These are phyloP conservation scores for Clarias batrachus DNA, from an alignment of 2,113 vertebrate genomes.

Conservation along the genomic window DNA sequence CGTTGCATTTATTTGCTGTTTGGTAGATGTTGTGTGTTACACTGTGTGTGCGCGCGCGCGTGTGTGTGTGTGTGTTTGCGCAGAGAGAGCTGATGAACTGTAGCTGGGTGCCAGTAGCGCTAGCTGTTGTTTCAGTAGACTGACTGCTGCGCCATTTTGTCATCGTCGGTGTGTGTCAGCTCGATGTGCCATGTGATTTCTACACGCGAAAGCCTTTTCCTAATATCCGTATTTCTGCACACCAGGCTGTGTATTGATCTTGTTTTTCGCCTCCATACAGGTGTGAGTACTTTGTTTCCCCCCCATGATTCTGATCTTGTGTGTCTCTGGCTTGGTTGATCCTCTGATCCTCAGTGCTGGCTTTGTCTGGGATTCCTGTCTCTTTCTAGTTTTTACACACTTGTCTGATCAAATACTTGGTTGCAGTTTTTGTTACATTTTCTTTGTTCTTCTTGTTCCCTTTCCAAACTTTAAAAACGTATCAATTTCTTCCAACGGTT, in stretches of 20 bases:
- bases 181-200: neutral
- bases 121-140: neutral
- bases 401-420: neutral
- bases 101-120: too few relatives aligned
- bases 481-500: too few relatives aligned
- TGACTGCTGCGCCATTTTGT: conserved; percentile 16
- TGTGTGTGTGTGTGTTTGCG: neutral
- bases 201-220: neutral
- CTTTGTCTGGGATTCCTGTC: too few relatives aligned
- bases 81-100: neutral
- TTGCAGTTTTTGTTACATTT: neutral
- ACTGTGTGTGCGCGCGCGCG: neutral
- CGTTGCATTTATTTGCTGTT: neutral
- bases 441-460: neutral
- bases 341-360: neutral
- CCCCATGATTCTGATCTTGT: too few relatives aligned
- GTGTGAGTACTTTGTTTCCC: too few relatives aligned
- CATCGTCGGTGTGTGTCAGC: neutral
- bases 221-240: neutral
- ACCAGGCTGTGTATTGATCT: neutral
- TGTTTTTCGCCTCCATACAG: too few relatives aligned
- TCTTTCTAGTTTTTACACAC: too few relatives aligned
- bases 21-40: neutral
- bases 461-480: neutral
- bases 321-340: neutral